phyloP scores from a whole-genome alignment of 2,113 vertebrate genomes.

The Myrmecophaga tridactyla region DNA sequence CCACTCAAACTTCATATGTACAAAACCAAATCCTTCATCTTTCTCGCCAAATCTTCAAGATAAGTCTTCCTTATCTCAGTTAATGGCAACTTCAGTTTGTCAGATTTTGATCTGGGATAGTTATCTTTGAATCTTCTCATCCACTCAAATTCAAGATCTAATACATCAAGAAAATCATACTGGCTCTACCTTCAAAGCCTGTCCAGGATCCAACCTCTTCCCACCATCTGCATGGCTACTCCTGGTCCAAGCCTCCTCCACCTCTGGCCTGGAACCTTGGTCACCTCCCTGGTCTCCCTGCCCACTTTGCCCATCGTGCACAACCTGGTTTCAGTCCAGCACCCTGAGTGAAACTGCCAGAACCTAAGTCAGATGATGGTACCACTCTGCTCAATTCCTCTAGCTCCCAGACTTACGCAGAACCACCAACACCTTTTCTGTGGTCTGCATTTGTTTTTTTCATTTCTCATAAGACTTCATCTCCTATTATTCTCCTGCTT shows the following conservation, averaged over 20 bases:
- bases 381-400: neutral
- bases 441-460: too few relatives aligned
- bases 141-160: neutral
- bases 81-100: neutral
- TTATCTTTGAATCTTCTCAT: too few relatives aligned
- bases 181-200: neutral
- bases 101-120: neutral
- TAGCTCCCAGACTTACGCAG: neutral
- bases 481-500: neutral
- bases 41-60: neutral
- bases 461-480: neutral
- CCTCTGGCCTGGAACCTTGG: neutral
- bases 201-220: neutral
- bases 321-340: neutral
- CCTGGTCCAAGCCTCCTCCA: neutral
- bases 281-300: neutral
- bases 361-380: fast-evolving
- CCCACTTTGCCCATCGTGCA: too few relatives aligned
- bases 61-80: neutral
- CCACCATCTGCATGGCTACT: neutral
- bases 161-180: neutral
- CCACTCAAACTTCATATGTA: neutral
- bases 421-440: fast-evolving
- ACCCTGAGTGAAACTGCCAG: neutral
- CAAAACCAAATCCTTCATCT: neutral